Conservation (phyloP, 92 coral and sea anemone genomes). For the Blastomussa wellsi region DNA sequence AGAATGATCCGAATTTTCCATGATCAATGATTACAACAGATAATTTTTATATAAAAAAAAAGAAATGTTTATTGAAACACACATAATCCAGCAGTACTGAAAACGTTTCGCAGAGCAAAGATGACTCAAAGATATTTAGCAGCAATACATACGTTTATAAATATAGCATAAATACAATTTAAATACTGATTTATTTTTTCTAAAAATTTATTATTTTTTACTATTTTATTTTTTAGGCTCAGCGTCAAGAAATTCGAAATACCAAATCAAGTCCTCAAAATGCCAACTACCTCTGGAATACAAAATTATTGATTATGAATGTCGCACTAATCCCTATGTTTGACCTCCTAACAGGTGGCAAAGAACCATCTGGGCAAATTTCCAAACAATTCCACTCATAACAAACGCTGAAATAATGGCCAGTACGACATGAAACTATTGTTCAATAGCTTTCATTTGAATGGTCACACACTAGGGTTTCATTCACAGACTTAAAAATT, state of each 20-base stretch:
- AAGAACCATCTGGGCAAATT: neutral
- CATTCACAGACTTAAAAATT: too few relatives aligned
- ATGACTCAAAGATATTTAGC: neutral
- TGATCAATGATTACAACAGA: neutral
- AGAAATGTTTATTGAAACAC: constrained; percentile 16
- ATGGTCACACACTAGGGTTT: too few relatives aligned
- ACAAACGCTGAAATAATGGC: neutral
- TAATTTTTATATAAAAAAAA: neutral
- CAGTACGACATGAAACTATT: too few relatives aligned
- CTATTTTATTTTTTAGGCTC: neutral
- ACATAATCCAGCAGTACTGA: neutral
- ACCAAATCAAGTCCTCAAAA: constrained; percentile 1
- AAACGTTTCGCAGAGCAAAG: constrained; percentile 2
- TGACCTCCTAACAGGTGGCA: neutral
- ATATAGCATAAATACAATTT: constrained; percentile 34
- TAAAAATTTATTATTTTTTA: neutral
- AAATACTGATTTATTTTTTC: constrained; percentile 19
- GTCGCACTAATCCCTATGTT: neutral
- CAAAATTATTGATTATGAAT: neutral
- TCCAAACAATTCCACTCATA: neutral
- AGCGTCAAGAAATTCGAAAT: neutral
- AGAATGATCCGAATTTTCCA: too few relatives aligned
- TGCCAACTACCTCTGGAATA: neutral
- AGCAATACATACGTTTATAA: constrained; percentile 1
- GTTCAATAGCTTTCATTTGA: too few relatives aligned